Evolutionary conservation across 2,113 vertebrate species (phyloP).

Genomic region (Cairina moschata): DNA sequence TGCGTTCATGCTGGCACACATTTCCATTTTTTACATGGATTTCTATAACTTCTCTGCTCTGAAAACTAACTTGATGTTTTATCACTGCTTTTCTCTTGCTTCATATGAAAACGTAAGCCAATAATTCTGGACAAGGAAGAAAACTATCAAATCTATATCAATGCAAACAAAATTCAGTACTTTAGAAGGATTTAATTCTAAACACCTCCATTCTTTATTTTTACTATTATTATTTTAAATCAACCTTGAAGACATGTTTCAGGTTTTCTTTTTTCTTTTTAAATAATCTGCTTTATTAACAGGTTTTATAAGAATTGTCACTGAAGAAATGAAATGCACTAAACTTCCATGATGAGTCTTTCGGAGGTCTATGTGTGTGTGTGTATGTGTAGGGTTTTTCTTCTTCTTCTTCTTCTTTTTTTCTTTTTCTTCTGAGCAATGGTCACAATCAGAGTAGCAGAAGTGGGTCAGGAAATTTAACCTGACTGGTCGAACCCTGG

Average conservation of each 20-base stretch:
- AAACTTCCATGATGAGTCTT: not conserved
- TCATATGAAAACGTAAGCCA: not conserved
- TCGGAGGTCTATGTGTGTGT: not conserved
- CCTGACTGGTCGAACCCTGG: conserved; percentile 73
- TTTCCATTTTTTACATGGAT: not conserved
- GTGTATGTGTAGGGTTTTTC: not conserved
- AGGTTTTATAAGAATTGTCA: not conserved
- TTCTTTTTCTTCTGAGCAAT: conserved; percentile 11
- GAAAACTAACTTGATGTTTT: not conserved
- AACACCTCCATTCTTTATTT: not conserved
- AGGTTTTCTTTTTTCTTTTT: not conserved
- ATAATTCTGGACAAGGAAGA: not conserved
- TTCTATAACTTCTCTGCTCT: not conserved
- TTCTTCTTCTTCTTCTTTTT: not conserved
- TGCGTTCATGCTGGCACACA: not conserved
- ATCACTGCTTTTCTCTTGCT: not conserved
- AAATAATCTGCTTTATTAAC: not conserved
- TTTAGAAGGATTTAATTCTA: not conserved
- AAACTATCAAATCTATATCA: not conserved
- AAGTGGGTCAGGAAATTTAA: conserved; percentile 80
- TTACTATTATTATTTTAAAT: not conserved
- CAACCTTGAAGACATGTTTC: not conserved
- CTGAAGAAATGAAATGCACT: not conserved
- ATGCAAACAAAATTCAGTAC: not conserved
- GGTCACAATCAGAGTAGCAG: conserved; percentile 64